Percentiles rank a stretch among this genome's conserved stretches.
These are phyloP conservation scores for Nasonovia ribisnigri DNA, from an alignment of 2,888 invertebrate species.

Conservation along the genomic window DNA sequence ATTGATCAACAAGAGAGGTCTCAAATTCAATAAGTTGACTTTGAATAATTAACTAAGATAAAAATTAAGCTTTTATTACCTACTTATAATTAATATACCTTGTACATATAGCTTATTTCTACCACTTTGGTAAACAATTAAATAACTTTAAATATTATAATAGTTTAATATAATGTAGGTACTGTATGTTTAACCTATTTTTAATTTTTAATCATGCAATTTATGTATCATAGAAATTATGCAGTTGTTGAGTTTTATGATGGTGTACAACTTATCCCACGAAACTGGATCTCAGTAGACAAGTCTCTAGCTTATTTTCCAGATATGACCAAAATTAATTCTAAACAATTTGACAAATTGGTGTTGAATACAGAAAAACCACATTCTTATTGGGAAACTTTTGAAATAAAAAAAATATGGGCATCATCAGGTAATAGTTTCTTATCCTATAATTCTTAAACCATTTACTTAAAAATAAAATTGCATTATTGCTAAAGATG, in stretches of 20 bases:
- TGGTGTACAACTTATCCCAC: background rate
- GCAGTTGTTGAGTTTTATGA: background rate
- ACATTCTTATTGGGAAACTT: background rate
- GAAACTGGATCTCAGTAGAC: background rate
- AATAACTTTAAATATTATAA: background rate
- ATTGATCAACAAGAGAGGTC: background rate
- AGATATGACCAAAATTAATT: background rate
- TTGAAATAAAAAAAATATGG: background rate
- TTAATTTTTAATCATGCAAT: too few species aligned
- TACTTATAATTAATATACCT: background rate
- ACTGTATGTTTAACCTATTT: too few species aligned
- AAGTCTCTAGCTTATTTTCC: background rate
- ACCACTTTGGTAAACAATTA: background rate
- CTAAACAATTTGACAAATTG: background rate
- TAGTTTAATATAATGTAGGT: too few species aligned
- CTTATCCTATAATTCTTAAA: background rate
- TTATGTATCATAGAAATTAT: background rate
- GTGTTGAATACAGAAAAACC: background rate
- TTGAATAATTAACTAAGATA: background rate
- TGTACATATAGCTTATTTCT: background rate
- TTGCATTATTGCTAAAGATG: background rate
- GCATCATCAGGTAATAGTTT: constrained; percentile 8
- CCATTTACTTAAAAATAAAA: background rate
- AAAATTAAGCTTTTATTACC: background rate
- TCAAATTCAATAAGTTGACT: too few species aligned